Evolutionary conservation across 2,113 vertebrate genomes (phyloP), one percentile per base, ranked within the genome.

Genomic region (Copsychus sechellarum): DNA sequence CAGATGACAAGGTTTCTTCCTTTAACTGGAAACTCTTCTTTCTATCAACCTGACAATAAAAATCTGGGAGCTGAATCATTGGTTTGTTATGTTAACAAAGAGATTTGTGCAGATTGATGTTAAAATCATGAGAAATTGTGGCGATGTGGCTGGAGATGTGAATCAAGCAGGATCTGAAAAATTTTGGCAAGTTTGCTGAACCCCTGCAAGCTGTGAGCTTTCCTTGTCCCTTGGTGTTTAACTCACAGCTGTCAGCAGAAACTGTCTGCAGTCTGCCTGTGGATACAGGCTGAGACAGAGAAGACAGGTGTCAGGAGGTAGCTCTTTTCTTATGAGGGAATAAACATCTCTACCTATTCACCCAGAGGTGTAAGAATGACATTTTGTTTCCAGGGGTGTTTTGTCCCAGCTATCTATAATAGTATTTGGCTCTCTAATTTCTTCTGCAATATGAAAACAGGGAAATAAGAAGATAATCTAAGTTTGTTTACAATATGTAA

Each of bases 251-350:
- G 4, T 51, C 13, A 54, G 22, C 28, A 83, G 72, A 51, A 80
- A 53, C 14, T 1, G 1, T 25, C 33, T 67, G 53, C 53, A 67
- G 42, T n/a, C 48, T 11, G 1, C 2, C 1, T 36, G 14, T 70
- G 38, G 50, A 65, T 45, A 33, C 23, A 77, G 17, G 34, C 17
- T 11, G 76, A 77, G 78, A 76, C 12, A 61, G 67, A 34, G 50
- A 90, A 82, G 20, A 33, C 54, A 28, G n/a, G 17, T 80, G 34
- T 33, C 14, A 3, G 21, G 36, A 93, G n/a, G 18, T 57, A 19
- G 28, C 34, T 84, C 17, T 36, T 64, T 85, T 82, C 61, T 79
- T 57, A 58, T 62, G n/a, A 83, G 42, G 45, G 77, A 82, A 60
- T 36, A 71, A 67, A 7, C 4, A 3, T 38, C 19, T 85, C 28